These are phyloP conservation scores for Cremastobaeus sp. DNA, from an alignment of 2,888 invertebrate genomes.

Conservation along the genomic window DNA sequence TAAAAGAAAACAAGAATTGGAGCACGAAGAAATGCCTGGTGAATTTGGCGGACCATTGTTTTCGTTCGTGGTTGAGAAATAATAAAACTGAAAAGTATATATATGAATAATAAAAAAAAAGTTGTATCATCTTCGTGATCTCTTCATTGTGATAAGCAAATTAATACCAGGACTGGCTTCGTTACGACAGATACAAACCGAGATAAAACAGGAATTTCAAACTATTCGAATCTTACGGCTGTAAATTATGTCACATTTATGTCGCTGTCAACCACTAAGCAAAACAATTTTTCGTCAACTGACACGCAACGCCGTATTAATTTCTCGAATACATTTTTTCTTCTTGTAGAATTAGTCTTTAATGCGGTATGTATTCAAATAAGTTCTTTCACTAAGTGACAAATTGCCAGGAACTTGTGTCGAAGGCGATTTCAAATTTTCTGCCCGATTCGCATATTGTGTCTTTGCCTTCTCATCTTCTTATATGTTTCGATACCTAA, in stretches of 20 bases:
- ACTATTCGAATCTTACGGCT: slow-evolving; percentile 53
- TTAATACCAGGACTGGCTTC: slow-evolving; percentile 57
- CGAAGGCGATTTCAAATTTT: slow-evolving; percentile 35
- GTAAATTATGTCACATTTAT: slow-evolving; percentile 58
- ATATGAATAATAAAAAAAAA: slow-evolving; percentile 43
- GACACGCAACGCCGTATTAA: slow-evolving; percentile 39
- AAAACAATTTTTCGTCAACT: slow-evolving; percentile 52
- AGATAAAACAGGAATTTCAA: slow-evolving; percentile 56
- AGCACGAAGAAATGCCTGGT: too few species aligned
- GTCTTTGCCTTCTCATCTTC: neutral
- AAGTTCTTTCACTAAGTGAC: slow-evolving; percentile 9
- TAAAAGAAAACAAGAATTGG: too few species aligned
- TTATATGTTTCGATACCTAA: slow-evolving; percentile 1
- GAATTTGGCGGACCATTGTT: too few species aligned
- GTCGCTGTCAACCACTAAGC: slow-evolving; percentile 48
- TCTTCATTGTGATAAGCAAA: slow-evolving; percentile 61
- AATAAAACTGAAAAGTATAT: slow-evolving; percentile 34
- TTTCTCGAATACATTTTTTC: slow-evolving; percentile 43
- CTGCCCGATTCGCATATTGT: slow-evolving; percentile 16
- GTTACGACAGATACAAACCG: slow-evolving; percentile 58
- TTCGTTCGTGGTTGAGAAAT: too few species aligned
- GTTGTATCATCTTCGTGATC: slow-evolving; percentile 45
- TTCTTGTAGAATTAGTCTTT: slow-evolving; percentile 49
- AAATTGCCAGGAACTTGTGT: slow-evolving; percentile 21
- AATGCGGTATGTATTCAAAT: slow-evolving; percentile 48